A percentile compares a stretch with the other conserved stretches of the same genome.
phyloP scores from a whole-genome alignment of 64 coral and sea anemone species.

The Astreopora myriophthalma region DNA sequence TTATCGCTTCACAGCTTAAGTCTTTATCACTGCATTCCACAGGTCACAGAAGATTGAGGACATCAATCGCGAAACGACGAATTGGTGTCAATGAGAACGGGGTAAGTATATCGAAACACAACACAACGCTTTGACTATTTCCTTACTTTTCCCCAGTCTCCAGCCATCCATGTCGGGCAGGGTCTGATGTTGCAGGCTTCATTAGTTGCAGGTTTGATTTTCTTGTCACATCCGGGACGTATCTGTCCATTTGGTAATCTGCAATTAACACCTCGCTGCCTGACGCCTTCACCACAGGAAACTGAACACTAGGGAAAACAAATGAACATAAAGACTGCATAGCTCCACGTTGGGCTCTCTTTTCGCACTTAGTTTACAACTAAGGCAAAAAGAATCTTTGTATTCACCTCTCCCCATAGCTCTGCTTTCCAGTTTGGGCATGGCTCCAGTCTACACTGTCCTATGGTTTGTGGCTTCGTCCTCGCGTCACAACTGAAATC shows the following conservation, averaged over 20 bases:
- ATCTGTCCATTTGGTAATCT: neutral
- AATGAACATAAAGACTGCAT: neutral
- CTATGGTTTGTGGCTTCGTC: neutral
- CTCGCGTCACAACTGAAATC: neutral
- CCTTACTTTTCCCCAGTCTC: constrained; percentile 45
- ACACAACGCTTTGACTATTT: neutral
- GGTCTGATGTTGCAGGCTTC: constrained; percentile 16
- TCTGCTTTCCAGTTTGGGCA: constrained; percentile 1
- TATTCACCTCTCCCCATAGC: constrained; percentile 7
- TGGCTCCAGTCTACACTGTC: neutral
- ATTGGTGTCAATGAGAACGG: neutral
- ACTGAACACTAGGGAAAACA: constrained; percentile 9
- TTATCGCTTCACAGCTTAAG: constrained; percentile 12
- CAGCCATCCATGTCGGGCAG: constrained; percentile 44
- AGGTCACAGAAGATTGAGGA: constrained; percentile 47
- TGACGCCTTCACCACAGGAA: constrained; percentile 8
- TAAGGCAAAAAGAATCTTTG: neutral
- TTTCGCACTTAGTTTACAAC: too few relatives aligned
- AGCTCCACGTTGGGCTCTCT: too few relatives aligned
- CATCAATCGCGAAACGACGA: neutral
- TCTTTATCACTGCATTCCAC: constrained; percentile 41
- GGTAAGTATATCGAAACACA: neutral
- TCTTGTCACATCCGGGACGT: constrained; percentile 2
- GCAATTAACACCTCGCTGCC: constrained; percentile 26
- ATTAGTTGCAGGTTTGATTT: neutral